Conservation (phyloP, 2,113 vertebrate genomes). For the Tamias sibiricus region DNA sequence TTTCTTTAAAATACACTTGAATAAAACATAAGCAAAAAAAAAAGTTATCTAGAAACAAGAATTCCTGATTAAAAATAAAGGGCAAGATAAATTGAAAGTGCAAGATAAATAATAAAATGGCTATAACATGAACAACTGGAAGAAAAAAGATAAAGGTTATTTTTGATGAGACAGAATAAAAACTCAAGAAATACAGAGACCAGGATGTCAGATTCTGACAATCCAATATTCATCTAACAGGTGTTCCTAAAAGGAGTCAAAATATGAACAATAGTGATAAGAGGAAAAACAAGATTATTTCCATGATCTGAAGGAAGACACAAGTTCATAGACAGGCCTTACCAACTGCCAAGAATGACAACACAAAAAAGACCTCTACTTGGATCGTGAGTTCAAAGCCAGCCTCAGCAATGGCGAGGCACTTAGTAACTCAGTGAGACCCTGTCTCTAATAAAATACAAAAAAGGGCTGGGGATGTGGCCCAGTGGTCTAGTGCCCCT, state of each 20-base stretch:
- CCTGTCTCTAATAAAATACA: too few species aligned
- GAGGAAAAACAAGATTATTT: not conserved
- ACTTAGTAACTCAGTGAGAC: too few species aligned
- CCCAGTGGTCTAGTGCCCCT: too few species aligned
- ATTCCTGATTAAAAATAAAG: not conserved
- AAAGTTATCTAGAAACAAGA: not conserved
- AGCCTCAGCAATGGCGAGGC: too few species aligned
- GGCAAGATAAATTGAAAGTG: not conserved
- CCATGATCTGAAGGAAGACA: slow-evolving; percentile 3
- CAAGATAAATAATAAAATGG: not conserved
- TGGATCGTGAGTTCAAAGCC: too few species aligned
- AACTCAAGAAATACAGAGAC: not conserved
- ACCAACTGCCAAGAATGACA: not conserved
- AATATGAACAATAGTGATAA: slow-evolving; percentile 9
- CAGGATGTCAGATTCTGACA: not conserved
- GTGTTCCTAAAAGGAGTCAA: not conserved
- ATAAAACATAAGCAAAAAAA: slow-evolving; percentile 26
- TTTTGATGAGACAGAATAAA: not conserved
- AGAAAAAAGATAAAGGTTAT: not conserved
- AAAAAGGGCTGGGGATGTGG: too few species aligned
- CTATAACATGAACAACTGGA: not conserved
- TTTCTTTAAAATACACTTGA: not conserved
- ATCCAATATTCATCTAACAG: not conserved
- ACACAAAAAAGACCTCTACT: not conserved
- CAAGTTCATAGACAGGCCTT: not conserved